These are phyloP conservation scores for Chondrosia reniformis DNA, from an alignment of 37 sponge, comb jelly and placozoan genomes.

Conservation along the genomic window DNA sequence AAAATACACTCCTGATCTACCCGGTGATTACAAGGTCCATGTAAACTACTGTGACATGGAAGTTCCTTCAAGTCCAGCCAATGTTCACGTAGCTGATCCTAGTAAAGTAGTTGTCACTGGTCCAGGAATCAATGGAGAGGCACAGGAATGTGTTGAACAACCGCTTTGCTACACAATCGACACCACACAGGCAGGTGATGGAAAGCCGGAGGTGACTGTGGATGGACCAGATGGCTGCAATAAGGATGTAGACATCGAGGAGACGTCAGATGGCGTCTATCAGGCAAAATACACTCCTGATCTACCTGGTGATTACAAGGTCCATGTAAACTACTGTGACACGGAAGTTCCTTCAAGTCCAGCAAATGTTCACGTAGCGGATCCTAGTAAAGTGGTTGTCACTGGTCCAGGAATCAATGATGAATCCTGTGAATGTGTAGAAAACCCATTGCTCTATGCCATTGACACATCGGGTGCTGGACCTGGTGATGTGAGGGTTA, in stretches of 20 bases:
- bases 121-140: neutral
- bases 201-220: neutral
- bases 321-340: neutral
- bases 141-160: constrained; percentile 2
- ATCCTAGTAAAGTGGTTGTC: neutral
- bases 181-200: constrained; percentile 31
- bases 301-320: neutral
- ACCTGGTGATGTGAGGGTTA: constrained; percentile 50
- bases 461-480: constrained; percentile 43
- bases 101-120: neutral
- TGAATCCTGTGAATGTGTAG: neutral
- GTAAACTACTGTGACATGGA: neutral
- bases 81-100: neutral
- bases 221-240: constrained; percentile 2
- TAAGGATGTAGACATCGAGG: neutral
- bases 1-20: constrained; percentile 2
- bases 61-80: neutral
- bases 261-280: neutral
- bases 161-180: constrained; percentile 37
- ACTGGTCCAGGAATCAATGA: neutral
- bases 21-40: neutral
- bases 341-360: constrained; percentile 1
- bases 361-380: neutral
- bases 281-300: constrained; percentile 3
- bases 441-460: constrained; percentile 31